A percentile compares a stretch with the other conserved stretches of the same genome.
Evolutionary conservation across 1,140 invertebrate genomes (phyloP).

Genomic region (Drosophila takahashii): DNA sequence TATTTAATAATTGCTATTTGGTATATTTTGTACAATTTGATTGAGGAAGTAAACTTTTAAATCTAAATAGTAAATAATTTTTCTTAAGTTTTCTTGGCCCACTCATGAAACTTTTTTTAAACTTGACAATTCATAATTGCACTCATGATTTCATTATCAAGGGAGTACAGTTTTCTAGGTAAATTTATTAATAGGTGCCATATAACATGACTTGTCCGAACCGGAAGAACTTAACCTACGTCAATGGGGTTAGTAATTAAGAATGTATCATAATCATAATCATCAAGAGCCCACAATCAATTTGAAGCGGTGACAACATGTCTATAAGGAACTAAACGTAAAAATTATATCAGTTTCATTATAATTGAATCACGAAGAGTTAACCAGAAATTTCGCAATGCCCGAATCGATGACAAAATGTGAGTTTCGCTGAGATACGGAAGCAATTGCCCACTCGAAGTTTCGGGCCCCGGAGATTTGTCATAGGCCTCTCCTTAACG

Average conservation of each 20-base stretch:
- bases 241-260: slow-evolving; percentile 41
- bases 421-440: slow-evolving; percentile 41
- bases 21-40: not conserved
- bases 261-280: slow-evolving; percentile 45
- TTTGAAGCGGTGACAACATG: slow-evolving; percentile 64
- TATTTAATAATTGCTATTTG: not conserved
- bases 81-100: not conserved
- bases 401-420: slow-evolving; percentile 34
- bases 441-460: slow-evolving; percentile 40
- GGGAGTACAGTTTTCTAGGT: slow-evolving; percentile 1
- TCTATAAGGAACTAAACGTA: slow-evolving; percentile 63
- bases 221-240: slow-evolving; percentile 36
- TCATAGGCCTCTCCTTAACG: slow-evolving; percentile 24
- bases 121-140: slow-evolving; percentile 3
- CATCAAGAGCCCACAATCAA: slow-evolving; percentile 29
- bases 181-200: slow-evolving; percentile 6
- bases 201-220: slow-evolving; percentile 23
- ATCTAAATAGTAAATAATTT: not conserved
- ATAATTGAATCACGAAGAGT: slow-evolving; percentile 66
- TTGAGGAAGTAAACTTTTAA: not conserved
- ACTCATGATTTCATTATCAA: slow-evolving; percentile 29
- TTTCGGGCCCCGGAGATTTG: slow-evolving; percentile 27
- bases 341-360: slow-evolving; percentile 58
- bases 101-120: not conserved
- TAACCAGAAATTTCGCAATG: slow-evolving; percentile 50